Percentiles rank a stretch among this genome's conserved stretches.
Evolutionary conservation across 2,797 vertebrate genomes (phyloP).

Genomic region (Tiaroga cobitis): DNA sequence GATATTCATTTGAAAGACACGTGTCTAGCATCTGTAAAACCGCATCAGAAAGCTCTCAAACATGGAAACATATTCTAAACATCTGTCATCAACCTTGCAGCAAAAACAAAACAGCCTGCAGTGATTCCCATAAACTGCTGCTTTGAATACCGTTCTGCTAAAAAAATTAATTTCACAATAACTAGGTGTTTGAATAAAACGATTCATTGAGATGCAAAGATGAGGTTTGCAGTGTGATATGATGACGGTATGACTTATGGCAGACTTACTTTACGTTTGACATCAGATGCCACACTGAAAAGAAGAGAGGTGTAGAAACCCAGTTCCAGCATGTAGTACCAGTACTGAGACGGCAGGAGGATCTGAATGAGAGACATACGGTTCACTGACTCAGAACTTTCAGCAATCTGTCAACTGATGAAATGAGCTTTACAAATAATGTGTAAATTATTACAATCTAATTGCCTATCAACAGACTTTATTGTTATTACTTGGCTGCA

Average conservation of each 20-base stretch:
- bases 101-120: conserved; percentile 21
- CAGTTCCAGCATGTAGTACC: conserved; percentile 93
- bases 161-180: background rate
- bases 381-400: background rate
- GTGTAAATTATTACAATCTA: background rate
- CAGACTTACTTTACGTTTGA: conserved; percentile 92
- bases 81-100: background rate
- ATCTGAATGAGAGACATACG: conserved; percentile 72
- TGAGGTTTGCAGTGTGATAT: background rate
- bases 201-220: background rate
- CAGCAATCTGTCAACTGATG: background rate
- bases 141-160: conserved; percentile 10
- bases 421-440: background rate
- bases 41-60: background rate
- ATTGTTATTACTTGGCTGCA: background rate
- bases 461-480: background rate
- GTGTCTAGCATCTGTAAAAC: too few species aligned
- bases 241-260: background rate
- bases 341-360: conserved; percentile 88
- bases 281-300: conserved; percentile 92
- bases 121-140: background rate
- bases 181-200: conserved; percentile 7
- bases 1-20: too few species aligned
- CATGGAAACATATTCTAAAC: background rate
- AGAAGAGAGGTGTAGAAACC: conserved; percentile 94